Evolutionary conservation across 1,140 invertebrate species (phyloP), one percentile per base, ranked within the genome.

Genomic region (Caerostris extrusa): DNA sequence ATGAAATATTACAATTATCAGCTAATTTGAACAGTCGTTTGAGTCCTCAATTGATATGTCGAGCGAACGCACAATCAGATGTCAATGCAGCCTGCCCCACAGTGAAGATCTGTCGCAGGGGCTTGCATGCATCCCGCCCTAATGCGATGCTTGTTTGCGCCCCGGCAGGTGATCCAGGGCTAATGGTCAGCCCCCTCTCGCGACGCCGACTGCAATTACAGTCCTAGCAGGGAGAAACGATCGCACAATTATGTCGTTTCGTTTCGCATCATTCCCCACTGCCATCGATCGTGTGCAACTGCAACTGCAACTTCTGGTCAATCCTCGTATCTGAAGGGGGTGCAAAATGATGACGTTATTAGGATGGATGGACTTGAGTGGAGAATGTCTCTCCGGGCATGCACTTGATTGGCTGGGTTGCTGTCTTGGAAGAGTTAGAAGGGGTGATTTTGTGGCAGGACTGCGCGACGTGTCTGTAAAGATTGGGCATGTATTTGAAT

Each of bases 171-270:
- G 71, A 81, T 53, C 19, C 71, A 34, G 71, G 71, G 34, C 71
- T 53, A 81, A 81, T 53, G 71, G 19, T 53, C 71, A 34, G 5
- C 71, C 71, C 71, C 19, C 71, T 19, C 7, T 81, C 71, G 50
- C 34, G 34, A 34, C 19, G 71, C 71, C 19, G 19, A 34, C 34
- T 53, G 19, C 71, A 81, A 81, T 81, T 81, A 81, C 71, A 17
- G 71, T 7, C 34, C 71, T 19, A 81, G 10, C 50, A 19, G 69
- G 50, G 71, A 19, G 71, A 19, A 4, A 81, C 71, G 50, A 81
- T 50, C 34, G 50, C 50, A 19, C 71, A 81, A 81, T 81, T 81
- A 81, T 81, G 71, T 12, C 71, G 19, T 81, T 81, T 81, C 71
- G 19, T 81, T 81, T 81, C 19, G 34, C 19, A 81, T 81, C 61